phyloP scores from a whole-genome alignment of 2,113 vertebrate genomes.

The Hystrix brachyura region DNA sequence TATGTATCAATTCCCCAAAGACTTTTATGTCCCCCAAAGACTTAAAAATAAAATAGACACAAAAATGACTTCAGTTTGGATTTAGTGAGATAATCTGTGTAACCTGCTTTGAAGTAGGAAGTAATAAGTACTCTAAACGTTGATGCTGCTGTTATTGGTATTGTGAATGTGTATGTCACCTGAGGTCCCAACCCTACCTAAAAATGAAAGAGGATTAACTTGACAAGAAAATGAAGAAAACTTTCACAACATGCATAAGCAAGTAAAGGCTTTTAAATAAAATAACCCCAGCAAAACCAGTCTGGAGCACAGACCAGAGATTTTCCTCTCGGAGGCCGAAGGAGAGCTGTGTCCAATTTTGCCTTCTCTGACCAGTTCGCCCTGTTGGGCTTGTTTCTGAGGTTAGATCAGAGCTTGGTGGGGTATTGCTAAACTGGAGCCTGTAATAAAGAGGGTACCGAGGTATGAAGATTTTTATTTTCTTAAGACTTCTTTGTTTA shows the following conservation, averaged over 20 bases:
- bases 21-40: too few relatives aligned
- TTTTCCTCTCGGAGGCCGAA: background rate
- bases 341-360: background rate
- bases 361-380: slow-evolving; percentile 56
- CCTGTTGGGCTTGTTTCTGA: slow-evolving; percentile 62
- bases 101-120: background rate
- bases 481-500: slow-evolving; percentile 67
- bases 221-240: background rate
- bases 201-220: background rate
- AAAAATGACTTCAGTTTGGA: background rate
- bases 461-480: slow-evolving; percentile 68
- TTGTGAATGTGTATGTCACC: background rate
- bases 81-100: slow-evolving; percentile 8
- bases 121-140: background rate
- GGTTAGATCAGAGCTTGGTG: slow-evolving; percentile 8
- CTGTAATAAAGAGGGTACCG: slow-evolving; percentile 68
- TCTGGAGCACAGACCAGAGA: background rate
- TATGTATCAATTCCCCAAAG: background rate
- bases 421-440: slow-evolving; percentile 58
- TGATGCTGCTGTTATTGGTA: background rate
- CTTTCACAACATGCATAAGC: background rate
- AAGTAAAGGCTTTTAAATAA: background rate
- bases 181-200: slow-evolving; percentile 4
- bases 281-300: background rate
- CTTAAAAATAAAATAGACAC: background rate